phyloP scores from a whole-genome alignment of 2,888 invertebrate species.

The Eremobia ochroleuca region DNA sequence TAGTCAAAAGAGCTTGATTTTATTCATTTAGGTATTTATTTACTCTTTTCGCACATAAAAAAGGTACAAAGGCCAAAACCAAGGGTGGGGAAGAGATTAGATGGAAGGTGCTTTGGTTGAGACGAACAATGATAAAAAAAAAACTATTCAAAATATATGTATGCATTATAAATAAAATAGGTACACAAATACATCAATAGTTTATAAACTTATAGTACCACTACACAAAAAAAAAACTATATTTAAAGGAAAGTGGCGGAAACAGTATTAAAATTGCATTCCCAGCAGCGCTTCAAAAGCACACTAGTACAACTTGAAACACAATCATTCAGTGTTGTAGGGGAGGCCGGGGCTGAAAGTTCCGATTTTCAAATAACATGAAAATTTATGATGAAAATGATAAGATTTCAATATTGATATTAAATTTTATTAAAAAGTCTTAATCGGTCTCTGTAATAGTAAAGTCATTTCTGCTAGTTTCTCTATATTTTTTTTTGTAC shows the following conservation, averaged over 20 bases:
- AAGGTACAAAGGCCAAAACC: neutral
- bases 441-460: no score
- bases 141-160: no score
- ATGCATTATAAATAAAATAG: neutral
- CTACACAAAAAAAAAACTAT: neutral
- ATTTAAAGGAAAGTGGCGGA: neutral
- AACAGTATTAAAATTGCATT: constrained; percentile 43
- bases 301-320: constrained; percentile 49
- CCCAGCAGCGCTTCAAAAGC: constrained; percentile 32
- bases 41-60: neutral
- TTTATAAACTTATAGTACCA: neutral
- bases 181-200: neutral
- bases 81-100: neutral
- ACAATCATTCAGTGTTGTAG: constrained; percentile 67
- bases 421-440: no score
- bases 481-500: no score
- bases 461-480: no score
- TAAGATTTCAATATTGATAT: no score
- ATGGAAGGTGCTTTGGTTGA: neutral
- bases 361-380: no score
- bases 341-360: no score
- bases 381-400: no score
- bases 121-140: neutral
- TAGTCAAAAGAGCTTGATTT: neutral
- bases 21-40: neutral